Evolutionary conservation across 2,888 invertebrate genomes (phyloP).

Genomic region (Drosophila maculinotata): DNA sequence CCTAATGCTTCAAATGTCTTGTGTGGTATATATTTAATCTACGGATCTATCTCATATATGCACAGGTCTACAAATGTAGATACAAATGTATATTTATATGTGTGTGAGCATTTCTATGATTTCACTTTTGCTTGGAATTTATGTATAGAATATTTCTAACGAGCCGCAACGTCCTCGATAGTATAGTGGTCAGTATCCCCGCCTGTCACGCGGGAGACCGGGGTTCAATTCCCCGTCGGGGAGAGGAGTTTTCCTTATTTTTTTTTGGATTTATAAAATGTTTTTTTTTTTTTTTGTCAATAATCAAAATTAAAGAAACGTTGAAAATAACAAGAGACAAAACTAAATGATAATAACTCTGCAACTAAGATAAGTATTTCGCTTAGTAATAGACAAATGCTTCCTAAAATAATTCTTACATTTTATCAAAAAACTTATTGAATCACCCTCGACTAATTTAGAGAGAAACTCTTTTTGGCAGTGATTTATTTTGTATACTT

Average conservation of each 20-base stretch:
- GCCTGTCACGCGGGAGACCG: slow-evolving; percentile 29
- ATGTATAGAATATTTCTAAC: accelerated
- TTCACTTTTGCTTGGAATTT: background rate
- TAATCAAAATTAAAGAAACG: background rate
- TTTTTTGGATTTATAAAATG: background rate
- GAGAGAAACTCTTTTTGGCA: no score
- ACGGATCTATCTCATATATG: background rate
- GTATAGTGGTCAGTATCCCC: slow-evolving; percentile 15
- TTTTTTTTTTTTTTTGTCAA: no score
- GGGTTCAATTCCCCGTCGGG: slow-evolving; percentile 18
- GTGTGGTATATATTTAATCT: no score
- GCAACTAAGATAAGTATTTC: no score
- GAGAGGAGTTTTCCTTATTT: background rate
- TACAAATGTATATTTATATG: background rate
- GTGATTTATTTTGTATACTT: no score
- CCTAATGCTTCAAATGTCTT: no score
- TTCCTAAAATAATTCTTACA: no score
- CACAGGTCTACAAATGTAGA: background rate
- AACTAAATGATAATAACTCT: no score
- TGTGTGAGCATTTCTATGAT: background rate
- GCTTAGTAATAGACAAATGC: no score
- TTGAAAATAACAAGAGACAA: no score
- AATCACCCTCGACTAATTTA: no score
- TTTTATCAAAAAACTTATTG: no score
- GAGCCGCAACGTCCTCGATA: background rate